Evolutionary conservation across 2,113 vertebrate species (phyloP).

Genomic region (Thamnaconus septentrionalis): DNA sequence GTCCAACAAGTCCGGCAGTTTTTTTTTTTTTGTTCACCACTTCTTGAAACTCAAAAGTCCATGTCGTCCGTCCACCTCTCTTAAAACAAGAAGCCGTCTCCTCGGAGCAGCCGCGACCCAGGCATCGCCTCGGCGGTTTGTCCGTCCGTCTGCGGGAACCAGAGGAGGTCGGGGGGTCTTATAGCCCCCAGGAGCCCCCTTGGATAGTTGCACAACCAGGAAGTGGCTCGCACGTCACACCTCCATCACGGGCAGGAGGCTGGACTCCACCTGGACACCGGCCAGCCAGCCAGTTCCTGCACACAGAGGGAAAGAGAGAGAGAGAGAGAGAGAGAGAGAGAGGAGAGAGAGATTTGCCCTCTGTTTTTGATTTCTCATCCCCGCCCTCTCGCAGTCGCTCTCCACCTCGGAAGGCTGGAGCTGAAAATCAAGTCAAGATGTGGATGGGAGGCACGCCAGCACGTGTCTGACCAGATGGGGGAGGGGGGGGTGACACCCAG

Average conservation of each 20-base stretch:
- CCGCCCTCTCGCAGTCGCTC: background rate
- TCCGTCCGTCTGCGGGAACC: conserved; percentile 28
- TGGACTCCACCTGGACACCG: conserved; percentile 58
- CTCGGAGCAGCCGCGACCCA: background rate
- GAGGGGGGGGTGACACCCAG: background rate
- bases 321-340: background rate
- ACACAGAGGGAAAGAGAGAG: conserved; percentile 7
- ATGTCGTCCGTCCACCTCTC: conserved; percentile 32
- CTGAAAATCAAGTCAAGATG: conserved; percentile 62
- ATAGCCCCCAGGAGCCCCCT: conserved; percentile 57
- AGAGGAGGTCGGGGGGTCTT: conserved; percentile 57
- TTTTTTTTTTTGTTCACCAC: conserved; percentile 12
- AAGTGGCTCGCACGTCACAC: conserved; percentile 56
- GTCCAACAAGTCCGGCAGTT: conserved; percentile 5
- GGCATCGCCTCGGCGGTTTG: too few relatives aligned
- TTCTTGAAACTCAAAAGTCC: conserved; percentile 47
- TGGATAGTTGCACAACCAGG: conserved; percentile 57
- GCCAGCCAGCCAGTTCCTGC: conserved; percentile 32
- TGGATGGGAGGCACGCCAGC: conserved; percentile 2
- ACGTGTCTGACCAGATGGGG: background rate
- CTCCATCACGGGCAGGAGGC: conserved; percentile 44
- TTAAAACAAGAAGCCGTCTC: conserved; percentile 27
- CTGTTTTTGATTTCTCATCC: conserved; percentile 16
- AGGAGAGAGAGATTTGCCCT: background rate
- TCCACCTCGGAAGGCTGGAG: conserved; percentile 12